Conservation (phyloP, 2,888 invertebrate species). For the Lycophotia porphyrea region DNA sequence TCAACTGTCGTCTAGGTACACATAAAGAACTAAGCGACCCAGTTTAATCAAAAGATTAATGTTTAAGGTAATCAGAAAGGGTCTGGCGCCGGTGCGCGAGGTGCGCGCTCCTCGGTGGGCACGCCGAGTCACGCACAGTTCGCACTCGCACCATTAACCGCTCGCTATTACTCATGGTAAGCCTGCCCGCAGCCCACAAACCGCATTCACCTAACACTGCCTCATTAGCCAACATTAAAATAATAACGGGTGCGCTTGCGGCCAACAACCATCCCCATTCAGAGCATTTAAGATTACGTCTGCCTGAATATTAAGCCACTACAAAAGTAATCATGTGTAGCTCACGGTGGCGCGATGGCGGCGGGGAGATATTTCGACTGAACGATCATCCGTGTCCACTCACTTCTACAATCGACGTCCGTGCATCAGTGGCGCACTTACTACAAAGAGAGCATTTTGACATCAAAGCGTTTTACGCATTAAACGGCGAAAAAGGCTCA, state of each 20-base stretch:
- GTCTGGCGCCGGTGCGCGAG: constrained; percentile 74
- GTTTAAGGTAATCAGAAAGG: constrained; percentile 81
- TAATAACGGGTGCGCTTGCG: constrained; percentile 79
- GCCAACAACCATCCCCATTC: constrained; percentile 70
- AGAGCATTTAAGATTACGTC: constrained; percentile 64
- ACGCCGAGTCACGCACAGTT: constrained; percentile 78
- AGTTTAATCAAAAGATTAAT: constrained; percentile 82
- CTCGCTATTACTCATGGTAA: constrained; percentile 80
- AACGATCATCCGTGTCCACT: constrained; percentile 61
- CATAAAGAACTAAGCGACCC: constrained; percentile 74
- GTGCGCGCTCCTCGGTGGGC: constrained; percentile 63
- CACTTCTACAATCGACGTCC: constrained; percentile 54
- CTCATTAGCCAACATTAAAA: constrained; percentile 83
- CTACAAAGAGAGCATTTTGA: constrained; percentile 66
- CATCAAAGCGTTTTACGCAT: constrained; percentile 78
- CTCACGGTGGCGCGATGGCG: constrained; percentile 54
- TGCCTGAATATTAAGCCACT: constrained; percentile 38
- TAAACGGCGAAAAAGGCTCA: constrained; percentile 77
- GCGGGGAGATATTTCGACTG: constrained; percentile 59
- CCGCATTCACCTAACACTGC: constrained; percentile 80
- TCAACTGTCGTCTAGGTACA: constrained; percentile 75
- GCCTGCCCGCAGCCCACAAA: constrained; percentile 76
- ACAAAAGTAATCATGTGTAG: constrained; percentile 69
- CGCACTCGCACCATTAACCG: constrained; percentile 79
- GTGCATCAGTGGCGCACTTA: constrained; percentile 53